These are phyloP conservation scores for Struthio camelus DNA, from an alignment of 2,113 vertebrate species.

Conservation along the genomic window DNA sequence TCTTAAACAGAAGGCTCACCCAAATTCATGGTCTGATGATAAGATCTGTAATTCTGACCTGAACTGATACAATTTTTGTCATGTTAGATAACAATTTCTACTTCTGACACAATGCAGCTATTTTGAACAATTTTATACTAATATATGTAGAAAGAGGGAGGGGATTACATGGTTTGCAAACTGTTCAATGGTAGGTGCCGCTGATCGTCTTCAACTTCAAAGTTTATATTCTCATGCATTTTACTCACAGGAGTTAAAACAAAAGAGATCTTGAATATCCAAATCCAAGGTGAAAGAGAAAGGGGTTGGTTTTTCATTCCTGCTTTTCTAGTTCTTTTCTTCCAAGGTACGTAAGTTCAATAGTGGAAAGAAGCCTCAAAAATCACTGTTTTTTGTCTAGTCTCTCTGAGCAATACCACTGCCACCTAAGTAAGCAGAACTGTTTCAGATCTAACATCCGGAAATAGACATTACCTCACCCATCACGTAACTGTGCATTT, in stretches of 20 bases:
- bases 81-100: not conserved
- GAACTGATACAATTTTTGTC: not conserved
- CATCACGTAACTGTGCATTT: not conserved
- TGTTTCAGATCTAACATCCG: not conserved
- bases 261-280: not conserved
- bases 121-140: not conserved
- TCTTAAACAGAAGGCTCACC: not conserved
- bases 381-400: not conserved
- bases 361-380: not conserved
- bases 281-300: not conserved
- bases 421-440: not conserved
- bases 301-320: not conserved
- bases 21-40: not conserved
- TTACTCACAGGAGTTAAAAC: not conserved
- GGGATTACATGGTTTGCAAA: not conserved
- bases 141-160: fast-evolving
- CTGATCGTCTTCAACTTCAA: not conserved
- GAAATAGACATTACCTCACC: not conserved
- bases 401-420: not conserved
- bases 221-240: not conserved
- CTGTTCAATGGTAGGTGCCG: not conserved
- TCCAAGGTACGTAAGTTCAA: not conserved
- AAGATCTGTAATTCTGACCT: not conserved
- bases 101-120: not conserved
- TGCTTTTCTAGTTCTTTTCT: not conserved